These are phyloP conservation scores for Strix aluco DNA, from an alignment of 2,113 vertebrate species.

Conservation along the genomic window DNA sequence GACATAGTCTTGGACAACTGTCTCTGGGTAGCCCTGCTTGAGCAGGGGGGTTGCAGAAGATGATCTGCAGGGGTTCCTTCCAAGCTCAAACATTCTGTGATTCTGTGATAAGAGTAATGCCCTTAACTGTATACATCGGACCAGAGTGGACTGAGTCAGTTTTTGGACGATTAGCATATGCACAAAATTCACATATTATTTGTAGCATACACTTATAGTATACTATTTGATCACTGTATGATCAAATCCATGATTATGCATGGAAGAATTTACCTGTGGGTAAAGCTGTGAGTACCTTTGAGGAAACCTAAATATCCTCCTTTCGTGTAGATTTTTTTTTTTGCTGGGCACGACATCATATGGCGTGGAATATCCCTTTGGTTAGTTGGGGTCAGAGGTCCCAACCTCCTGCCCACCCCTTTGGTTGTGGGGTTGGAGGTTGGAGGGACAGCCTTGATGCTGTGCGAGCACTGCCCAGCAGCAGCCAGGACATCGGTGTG, in stretches of 20 bases:
- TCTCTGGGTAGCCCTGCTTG: not conserved
- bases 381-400: not conserved
- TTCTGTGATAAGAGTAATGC: not conserved
- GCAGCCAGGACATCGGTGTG: not conserved
- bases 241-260: not conserved
- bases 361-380: no score
- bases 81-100: not conserved
- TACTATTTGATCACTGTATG: not conserved
- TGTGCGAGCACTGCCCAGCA: not conserved
- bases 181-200: not conserved
- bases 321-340: not conserved
- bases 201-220: no score
- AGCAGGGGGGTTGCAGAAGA: not conserved
- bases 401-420: not conserved
- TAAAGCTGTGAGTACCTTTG: not conserved
- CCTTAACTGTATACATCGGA: not conserved
- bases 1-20: not conserved
- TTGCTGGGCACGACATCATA: no score
- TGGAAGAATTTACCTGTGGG: not conserved
- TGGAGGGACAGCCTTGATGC: not conserved
- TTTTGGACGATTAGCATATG: not conserved
- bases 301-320: not conserved
- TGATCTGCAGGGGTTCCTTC: not conserved
- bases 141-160: not conserved
- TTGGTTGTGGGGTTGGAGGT: rapidly evolving